These are phyloP conservation scores for Protaetia brevitarsis DNA, from an alignment of 1,140 invertebrate species.

Conservation along the genomic window DNA sequence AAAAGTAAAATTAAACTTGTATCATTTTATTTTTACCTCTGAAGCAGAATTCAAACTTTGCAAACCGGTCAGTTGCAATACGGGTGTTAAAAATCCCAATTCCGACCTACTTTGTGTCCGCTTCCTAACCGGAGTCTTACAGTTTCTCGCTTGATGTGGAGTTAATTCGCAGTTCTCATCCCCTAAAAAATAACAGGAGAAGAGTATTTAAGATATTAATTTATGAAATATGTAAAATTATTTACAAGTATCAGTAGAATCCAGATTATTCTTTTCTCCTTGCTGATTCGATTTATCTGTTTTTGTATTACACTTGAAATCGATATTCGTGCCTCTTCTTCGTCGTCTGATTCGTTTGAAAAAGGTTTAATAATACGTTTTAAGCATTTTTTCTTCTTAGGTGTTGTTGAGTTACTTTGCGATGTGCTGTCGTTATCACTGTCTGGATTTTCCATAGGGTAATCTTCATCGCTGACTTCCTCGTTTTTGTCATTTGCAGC, in stretches of 20 bases:
- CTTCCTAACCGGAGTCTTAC: slow-evolving; percentile 32
- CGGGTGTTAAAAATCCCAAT: slow-evolving; percentile 38
- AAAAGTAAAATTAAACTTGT: neutral
- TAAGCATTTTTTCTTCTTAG: slow-evolving; percentile 36
- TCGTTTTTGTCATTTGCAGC: slow-evolving; percentile 36
- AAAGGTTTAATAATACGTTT: slow-evolving; percentile 41
- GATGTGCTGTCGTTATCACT: no score
- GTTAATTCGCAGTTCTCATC: slow-evolving; percentile 34
- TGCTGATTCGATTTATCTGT: slow-evolving; percentile 1
- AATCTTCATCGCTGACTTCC: slow-evolving; percentile 7
- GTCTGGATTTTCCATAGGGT: no score
- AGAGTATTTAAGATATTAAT: neutral
- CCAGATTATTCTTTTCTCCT: neutral
- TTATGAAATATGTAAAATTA: neutral
- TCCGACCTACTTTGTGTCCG: slow-evolving; percentile 32
- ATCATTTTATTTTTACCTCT: slow-evolving; percentile 19
- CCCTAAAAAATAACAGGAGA: slow-evolving; percentile 14
- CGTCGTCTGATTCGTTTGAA: slow-evolving; percentile 41
- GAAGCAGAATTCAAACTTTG: slow-evolving; percentile 41
- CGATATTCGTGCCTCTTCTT: slow-evolving; percentile 35
- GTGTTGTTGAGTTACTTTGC: slow-evolving; percentile 35
- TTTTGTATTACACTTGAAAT: neutral
- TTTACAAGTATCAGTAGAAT: slow-evolving; percentile 15
- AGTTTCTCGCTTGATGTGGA: slow-evolving; percentile 33
- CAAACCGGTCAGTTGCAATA: slow-evolving; percentile 39